Evolutionary conservation across 1,140 invertebrate genomes (phyloP).

Genomic region (Trinorchestia longiramus): DNA sequence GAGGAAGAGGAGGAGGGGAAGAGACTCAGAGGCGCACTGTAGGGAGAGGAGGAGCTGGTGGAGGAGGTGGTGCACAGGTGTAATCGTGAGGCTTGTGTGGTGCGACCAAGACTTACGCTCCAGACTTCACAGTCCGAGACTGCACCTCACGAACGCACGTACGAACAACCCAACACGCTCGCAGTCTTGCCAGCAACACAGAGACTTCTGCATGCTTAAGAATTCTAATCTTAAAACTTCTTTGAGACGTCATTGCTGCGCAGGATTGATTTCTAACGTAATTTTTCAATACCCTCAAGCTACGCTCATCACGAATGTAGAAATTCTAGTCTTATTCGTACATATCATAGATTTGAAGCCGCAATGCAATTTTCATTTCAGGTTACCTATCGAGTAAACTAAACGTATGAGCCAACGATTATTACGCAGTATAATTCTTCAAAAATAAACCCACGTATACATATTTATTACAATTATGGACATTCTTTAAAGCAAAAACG

Average conservation of each 20-base stretch:
- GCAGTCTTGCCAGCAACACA: not conserved
- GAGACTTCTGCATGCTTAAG: not conserved
- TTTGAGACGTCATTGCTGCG: not conserved
- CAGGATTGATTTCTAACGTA: not conserved
- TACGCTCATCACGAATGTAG: not conserved
- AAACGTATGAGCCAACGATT: no score
- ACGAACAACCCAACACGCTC: slow-evolving; percentile 36
- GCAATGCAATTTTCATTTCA: not conserved
- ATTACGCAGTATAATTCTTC: no score
- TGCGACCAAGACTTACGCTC: not conserved
- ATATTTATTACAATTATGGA: no score
- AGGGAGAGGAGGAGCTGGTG: not conserved
- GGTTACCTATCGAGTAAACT: no score
- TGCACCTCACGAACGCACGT: not conserved
- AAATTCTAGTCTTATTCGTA: not conserved
- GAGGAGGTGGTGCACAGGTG: slow-evolving; percentile 32
- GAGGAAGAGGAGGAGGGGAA: not conserved
- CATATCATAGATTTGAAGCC: not conserved
- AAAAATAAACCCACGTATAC: no score
- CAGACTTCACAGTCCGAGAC: not conserved
- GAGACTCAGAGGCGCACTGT: not conserved
- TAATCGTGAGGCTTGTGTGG: not conserved
- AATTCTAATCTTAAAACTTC: not conserved
- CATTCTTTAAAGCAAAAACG: no score
- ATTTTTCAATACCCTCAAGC: not conserved